Base-by-base conservation (phyloP, 2,888 invertebrate species). In the Eupsilia transversa region DNA sequence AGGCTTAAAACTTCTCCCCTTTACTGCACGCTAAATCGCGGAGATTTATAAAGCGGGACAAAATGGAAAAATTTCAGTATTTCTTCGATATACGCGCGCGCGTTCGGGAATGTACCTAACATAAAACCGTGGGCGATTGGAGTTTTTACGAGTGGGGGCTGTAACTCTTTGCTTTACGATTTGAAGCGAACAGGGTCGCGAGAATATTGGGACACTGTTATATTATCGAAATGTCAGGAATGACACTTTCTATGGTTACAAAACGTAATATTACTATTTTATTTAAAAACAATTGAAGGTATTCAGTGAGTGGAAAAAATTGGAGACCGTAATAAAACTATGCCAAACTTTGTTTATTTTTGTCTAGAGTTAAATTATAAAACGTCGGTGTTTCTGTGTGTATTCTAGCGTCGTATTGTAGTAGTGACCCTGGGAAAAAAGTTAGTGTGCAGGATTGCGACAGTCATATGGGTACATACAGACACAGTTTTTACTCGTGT, bases 101-200 rank as follows among this genome's bases (percentile, higher is more conserved):
- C 78, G 71, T 85, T 79, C 57, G n/a, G n/a, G n/a, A n/a, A n/a
- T n/a, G n/a, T n/a, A n/a, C 79, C 70, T 74, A 83, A 77, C 83
- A 79, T 87, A 90, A 89, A 87, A 82, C 80, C 77, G 79, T 77
- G 57, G 77, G 68, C 86, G 84, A 90, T 89, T 87, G 88, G 84
- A 86, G 83, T 85, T 91, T 91, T 91, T 91, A 92, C 89, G 91
- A 89, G 86, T 82, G 83, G 63, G 63, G 73, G 68, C 75, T 60
- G 77, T 87, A 80, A 87, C 85, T 84, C 78, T 72, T 60, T 83
- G 78, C 79, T 87, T 87, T 87, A 87, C 77, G 84, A 83, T 77
- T 72, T 63, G 49, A 74, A 75, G 61, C 72, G 77, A 64, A 64
- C 60, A 77, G 84, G 86, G 75, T 74, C 77, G 76, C 63, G 65